Conservation (phyloP, 2,888 invertebrate genomes). For the Leucophenga maculata region DNA sequence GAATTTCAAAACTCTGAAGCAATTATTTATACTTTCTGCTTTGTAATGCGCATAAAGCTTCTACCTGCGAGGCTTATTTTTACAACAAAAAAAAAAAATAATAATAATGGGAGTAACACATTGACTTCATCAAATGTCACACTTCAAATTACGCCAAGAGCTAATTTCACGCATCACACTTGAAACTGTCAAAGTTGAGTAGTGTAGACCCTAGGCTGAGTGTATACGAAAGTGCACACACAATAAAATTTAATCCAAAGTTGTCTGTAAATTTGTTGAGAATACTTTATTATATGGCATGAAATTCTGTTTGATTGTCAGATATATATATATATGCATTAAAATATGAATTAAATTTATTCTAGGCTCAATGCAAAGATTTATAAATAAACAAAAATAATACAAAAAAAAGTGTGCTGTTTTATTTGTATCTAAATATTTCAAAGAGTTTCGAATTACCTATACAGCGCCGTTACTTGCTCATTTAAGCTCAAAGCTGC, state of each 20-base stretch:
- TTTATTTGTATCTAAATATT: slow-evolving; percentile 16
- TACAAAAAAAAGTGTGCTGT: slow-evolving; percentile 17
- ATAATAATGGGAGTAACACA: background rate
- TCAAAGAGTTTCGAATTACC: slow-evolving; percentile 42
- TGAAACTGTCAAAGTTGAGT: slow-evolving; percentile 3
- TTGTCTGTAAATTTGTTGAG: background rate
- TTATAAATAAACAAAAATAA: slow-evolving; percentile 30
- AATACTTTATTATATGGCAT: too few relatives aligned
- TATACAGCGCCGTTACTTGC: background rate
- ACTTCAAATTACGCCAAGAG: background rate
- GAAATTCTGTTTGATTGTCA: too few relatives aligned
- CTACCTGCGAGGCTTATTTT: too few relatives aligned
- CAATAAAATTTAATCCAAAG: background rate
- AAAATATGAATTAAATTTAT: too few relatives aligned
- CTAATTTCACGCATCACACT: background rate
- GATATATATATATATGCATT: too few relatives aligned
- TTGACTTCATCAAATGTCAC: background rate
- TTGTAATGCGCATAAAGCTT: too few relatives aligned
- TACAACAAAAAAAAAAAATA: too few relatives aligned
- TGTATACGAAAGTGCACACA: background rate
- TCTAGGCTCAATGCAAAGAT: background rate
- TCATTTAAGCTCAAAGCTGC: too few relatives aligned
- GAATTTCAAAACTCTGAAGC: background rate
- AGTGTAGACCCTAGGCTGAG: background rate
- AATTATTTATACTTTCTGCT: too few relatives aligned